A percentile compares a stretch with the other conserved stretches of the same genome.
phyloP scores from a whole-genome alignment of 2,797 vertebrate species.

The Pseudochirops corinnae region DNA sequence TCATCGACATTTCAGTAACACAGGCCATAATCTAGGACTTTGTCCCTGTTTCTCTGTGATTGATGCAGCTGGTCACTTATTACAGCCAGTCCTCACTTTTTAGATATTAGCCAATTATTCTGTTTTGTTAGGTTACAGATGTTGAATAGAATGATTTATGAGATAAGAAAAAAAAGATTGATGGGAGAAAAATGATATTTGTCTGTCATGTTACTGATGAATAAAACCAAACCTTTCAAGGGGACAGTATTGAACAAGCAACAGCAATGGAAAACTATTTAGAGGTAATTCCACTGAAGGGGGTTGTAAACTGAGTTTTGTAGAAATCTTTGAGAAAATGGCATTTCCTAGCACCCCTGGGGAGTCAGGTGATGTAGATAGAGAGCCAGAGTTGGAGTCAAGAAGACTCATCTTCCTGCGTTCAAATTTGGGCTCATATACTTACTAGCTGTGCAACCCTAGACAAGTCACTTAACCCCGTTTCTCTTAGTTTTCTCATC shows the following conservation, averaged over 20 bases:
- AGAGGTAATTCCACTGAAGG: neutral
- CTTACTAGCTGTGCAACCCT: neutral
- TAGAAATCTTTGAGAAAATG: constrained; percentile 28
- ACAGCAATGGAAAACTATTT: constrained; percentile 27
- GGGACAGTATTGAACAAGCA: constrained; percentile 2
- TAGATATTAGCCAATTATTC: neutral
- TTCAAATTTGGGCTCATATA: neutral
- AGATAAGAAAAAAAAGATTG: constrained; percentile 48
- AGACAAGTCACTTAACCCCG: neutral
- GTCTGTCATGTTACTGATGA: constrained; percentile 56
- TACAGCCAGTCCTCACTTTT: neutral
- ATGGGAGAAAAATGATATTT: constrained; percentile 35
- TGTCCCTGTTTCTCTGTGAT: neutral
- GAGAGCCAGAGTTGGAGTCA: neutral
- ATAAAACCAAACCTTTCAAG: constrained; percentile 48
- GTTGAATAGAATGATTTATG: constrained; percentile 58
- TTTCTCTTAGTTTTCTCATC: neutral
- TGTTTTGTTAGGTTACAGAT: constrained; percentile 21
- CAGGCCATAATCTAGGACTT: neutral
- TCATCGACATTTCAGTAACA: neutral
- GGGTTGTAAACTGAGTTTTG: neutral
- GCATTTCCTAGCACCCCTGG: neutral
- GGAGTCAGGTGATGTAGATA: neutral
- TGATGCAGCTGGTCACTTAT: fast-evolving
- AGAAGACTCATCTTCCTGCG: neutral